Evolutionary conservation across 2,888 invertebrate species (phyloP).

Genomic region (Cecidostiba fungosa): DNA sequence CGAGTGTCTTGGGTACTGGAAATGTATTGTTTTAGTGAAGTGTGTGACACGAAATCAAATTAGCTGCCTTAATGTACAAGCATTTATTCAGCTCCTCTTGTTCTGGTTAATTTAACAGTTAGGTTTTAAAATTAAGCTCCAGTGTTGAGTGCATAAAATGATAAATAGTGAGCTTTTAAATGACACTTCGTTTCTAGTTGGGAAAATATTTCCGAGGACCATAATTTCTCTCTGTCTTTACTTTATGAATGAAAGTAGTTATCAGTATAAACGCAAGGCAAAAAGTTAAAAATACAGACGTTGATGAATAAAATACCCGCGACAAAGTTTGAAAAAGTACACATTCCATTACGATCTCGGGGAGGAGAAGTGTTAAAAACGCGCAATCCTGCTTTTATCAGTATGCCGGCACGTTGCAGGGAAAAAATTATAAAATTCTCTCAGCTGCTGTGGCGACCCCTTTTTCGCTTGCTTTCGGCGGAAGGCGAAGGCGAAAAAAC

Average conservation of each 20-base stretch:
- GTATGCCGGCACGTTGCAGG: background rate
- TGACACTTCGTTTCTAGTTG: background rate
- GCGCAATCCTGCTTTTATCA: background rate
- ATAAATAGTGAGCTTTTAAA: background rate
- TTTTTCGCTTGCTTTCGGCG: background rate
- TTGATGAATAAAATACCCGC: background rate
- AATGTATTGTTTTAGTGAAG: background rate
- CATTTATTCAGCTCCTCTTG: background rate
- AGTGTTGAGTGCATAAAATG: background rate
- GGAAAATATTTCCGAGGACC: background rate
- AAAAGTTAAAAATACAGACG: background rate
- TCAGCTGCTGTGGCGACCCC: background rate
- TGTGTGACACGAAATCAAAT: background rate
- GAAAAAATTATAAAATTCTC: background rate
- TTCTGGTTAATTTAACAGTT: background rate
- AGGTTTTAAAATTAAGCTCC: background rate
- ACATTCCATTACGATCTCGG: background rate
- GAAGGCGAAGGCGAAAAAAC: background rate
- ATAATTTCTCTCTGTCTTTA: background rate
- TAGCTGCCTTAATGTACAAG: background rate
- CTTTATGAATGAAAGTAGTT: background rate
- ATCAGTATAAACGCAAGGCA: background rate
- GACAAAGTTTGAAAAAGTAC: background rate
- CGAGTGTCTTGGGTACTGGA: background rate
- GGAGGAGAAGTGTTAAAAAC: slow-evolving; percentile 1